Conservation (phyloP, 2,797 vertebrate species). For the Pterois miles region DNA sequence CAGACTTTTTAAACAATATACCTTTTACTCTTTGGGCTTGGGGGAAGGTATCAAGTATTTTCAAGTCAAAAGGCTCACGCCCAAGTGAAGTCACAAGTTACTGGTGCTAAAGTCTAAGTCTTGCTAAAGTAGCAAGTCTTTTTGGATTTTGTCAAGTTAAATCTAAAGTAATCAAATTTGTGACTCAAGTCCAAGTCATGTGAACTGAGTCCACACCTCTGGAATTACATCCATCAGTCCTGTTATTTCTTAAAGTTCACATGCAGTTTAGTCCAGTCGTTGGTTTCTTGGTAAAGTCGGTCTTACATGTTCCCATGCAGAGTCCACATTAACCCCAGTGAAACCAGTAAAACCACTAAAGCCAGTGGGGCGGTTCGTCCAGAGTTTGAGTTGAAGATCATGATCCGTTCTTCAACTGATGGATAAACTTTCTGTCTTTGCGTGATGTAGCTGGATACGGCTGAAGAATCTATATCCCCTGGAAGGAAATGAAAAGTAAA, state of each 20-base stretch:
- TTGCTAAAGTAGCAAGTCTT: accelerated
- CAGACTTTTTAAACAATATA: too few species aligned
- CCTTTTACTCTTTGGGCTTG: too few species aligned
- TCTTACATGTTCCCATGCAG: conserved; percentile 14
- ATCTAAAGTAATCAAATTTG: too few species aligned
- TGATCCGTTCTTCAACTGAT: conserved; percentile 89
- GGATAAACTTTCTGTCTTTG: conserved; percentile 85
- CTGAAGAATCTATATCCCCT: conserved; percentile 88
- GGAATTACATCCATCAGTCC: neutral
- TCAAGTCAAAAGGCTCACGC: too few species aligned
- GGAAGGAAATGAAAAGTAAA: conserved; percentile 13
- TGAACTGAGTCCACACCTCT: too few species aligned
- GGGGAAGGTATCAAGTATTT: too few species aligned
- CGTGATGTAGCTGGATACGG: conserved; percentile 86
- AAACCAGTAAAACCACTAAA: conserved; percentile 23
- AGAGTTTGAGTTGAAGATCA: conserved; percentile 70
- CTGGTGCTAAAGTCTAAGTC: too few species aligned
- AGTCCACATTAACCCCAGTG: conserved; percentile 56
- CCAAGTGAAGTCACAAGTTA: too few species aligned
- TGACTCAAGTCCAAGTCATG: too few species aligned
- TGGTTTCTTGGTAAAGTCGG: neutral
- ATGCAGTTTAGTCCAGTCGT: neutral
- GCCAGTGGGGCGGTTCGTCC: neutral
- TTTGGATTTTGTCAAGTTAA: too few species aligned
- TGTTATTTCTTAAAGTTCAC: neutral